Base-by-base conservation (phyloP, 2,888 invertebrate species). In the Eilema sororculum region DNA sequence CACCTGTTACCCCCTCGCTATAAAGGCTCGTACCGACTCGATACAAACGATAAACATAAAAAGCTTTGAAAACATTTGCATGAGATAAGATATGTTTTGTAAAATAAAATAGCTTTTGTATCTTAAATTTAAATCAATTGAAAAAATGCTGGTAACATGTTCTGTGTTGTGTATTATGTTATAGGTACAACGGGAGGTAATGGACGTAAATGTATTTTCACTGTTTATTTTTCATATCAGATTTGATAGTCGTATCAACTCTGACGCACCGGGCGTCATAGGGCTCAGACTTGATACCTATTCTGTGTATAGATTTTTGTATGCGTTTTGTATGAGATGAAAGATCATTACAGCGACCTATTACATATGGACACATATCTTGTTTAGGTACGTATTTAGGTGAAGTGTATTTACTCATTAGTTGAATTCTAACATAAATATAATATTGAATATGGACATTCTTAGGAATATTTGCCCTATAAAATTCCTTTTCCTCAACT, bases 51-150 rank as follows among this genome's bases (percentile, higher is more conserved):
- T 81, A 72, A 71, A 76, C 60, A 74, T 62, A 74, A 73, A 76
- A 78, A 72, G 46, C 46, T 69, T 74, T 63, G 46, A 62, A 61
- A 78, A 67, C 76, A 76, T 74, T 78, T 73, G 74, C 78, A 74
- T 75, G 60, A 71, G 83, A 82, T 82, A 81, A 81, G 68, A 33
- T 67, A 69, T 78, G 78, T 78, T 82, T 80, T 82, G 82, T 80
- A 59, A 74, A 77, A 78, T 77, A 69, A 79, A 81, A 67, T 68
- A 67, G 71, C 20, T 69, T 41, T 24, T 69, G 75, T 80, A 80
- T 80, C 82, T 81, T 75, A 65, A 75, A 72, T 82, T 77, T 68
- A n/a, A 64, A 80, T 80, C 82, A 33, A 59, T 65, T 33, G 24
- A 77, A 75, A 79, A 72, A 74, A 56, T 56, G 20, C n/a, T 20